phyloP scores from a whole-genome alignment of 1,140 invertebrate genomes.

The Drosophila bipectinata region DNA sequence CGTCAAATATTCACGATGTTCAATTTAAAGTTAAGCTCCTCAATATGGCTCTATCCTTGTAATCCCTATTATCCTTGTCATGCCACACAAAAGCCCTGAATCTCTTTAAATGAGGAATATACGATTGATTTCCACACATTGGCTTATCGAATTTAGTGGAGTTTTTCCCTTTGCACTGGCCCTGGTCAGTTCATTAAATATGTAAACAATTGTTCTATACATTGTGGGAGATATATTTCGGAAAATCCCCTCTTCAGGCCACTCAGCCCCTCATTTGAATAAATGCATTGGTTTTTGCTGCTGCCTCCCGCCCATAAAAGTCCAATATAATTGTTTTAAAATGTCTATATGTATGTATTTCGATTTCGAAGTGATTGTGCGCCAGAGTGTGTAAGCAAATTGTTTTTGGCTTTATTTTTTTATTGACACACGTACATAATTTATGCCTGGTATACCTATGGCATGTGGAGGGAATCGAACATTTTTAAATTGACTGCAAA shows the following conservation, averaged over 20 bases:
- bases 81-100: not conserved
- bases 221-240: slow-evolving; percentile 31
- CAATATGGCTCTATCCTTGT: not conserved
- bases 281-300: slow-evolving; percentile 36
- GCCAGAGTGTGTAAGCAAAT: not conserved
- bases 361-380: not conserved
- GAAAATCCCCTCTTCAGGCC: slow-evolving; percentile 21
- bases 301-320: slow-evolving; percentile 11
- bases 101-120: slow-evolving; percentile 3
- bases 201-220: slow-evolving; percentile 30
- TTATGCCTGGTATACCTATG: slow-evolving; percentile 3
- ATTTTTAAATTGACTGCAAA: slow-evolving; percentile 6
- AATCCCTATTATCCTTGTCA: not conserved
- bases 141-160: slow-evolving; percentile 28
- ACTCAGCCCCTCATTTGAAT: slow-evolving; percentile 37
- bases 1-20: not conserved
- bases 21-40: not conserved
- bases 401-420: slow-evolving; percentile 12
- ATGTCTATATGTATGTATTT: slow-evolving; percentile 18
- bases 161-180: slow-evolving; percentile 16
- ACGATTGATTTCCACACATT: slow-evolving; percentile 11
- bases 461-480: not conserved
- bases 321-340: slow-evolving; percentile 56
- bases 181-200: slow-evolving; percentile 41
- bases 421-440: slow-evolving; percentile 17